Base-by-base conservation (phyloP, 2,888 invertebrate species). In the Andrena chrysosceles region DNA sequence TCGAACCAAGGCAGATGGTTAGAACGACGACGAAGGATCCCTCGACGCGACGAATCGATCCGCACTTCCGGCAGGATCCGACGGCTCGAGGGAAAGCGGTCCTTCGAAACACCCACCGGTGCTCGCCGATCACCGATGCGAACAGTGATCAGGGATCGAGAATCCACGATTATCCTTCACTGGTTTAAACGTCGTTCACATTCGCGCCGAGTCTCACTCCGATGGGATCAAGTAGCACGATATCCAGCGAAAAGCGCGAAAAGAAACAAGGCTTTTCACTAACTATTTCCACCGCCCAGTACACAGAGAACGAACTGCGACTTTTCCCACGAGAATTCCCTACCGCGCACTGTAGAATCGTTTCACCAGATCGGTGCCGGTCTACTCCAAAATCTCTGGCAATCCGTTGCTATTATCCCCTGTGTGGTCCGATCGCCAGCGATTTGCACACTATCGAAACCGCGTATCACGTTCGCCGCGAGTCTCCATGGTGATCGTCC, bases 401-500 rank as follows among this genome's bases (percentile, higher is more conserved):
- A 13, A 13, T 31, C 56, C 42, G 64, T 33, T 52, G 35, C 60
- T 52, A 42, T 49, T 60, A 31, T 26, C 23, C 1, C 35, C 33
- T 29, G 20, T 4, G 42, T 23, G 13, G 33, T 16, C 31, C 60
- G 72, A 67, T 80, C 29, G 48, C 48, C 10, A 3, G 20, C 3
- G 23, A 23, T 23, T 56, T 4, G 56, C 72, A 64, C 77, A 59
- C 77, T 68, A 76, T 67, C 84, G 72, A 64, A 35, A 71, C 70
- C 77, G 77, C 64, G 66, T 73, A 52, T 76, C 75, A 49, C 87
- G 60, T 10, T 69, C 74, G 62, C 70, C 83, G 66, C 87, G 71
- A 77, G 81, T 81, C 76, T 83, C 87, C 87, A 88, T 87, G 54
- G 33, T 33, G 68, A 29, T 56, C 10, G 42, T 16, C 69, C 67